phyloP scores from a whole-genome alignment of 2,888 invertebrate species.

The Cataglyphis rosenhaueri region DNA sequence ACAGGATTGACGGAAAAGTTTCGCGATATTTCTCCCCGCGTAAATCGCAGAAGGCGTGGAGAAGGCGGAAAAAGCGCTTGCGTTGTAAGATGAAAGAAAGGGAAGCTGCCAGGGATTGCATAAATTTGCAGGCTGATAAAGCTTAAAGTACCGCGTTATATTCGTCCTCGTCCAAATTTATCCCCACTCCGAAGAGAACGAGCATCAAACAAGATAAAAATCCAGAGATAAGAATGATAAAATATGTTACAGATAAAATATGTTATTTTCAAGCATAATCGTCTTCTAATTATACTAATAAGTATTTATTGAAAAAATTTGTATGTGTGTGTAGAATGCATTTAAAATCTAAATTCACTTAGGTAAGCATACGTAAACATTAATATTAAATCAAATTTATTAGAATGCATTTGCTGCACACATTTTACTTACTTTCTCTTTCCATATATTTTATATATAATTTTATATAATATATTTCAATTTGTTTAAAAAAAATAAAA shows the following conservation, averaged over 20 bases:
- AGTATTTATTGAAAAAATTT: not conserved
- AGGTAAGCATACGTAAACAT: not conserved
- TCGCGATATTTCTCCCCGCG: constrained; percentile 54
- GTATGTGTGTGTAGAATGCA: not conserved
- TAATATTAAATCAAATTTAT: not conserved
- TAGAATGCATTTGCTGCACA: not conserved
- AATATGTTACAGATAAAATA: constrained; percentile 16
- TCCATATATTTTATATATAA: not conserved
- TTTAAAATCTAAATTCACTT: not conserved
- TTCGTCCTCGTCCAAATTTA: constrained; percentile 40
- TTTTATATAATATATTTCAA: not conserved
- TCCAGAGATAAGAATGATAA: constrained; percentile 9
- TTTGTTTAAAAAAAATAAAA: not conserved
- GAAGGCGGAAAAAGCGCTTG: constrained; percentile 33
- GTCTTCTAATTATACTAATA: not conserved
- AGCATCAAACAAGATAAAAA: constrained; percentile 18
- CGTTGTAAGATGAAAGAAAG: constrained; percentile 39
- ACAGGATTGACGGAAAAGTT: constrained; percentile 58
- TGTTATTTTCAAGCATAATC: not conserved
- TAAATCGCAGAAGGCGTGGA: constrained; percentile 30
- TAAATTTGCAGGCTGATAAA: constrained; percentile 45
- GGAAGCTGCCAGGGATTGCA: constrained; percentile 33
- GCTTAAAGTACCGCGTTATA: constrained; percentile 24
- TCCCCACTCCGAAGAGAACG: constrained; percentile 8
- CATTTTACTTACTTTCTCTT: not conserved